Base-by-base conservation (phyloP, 1,140 invertebrate species). In the Drosophila murphyi region DNA sequence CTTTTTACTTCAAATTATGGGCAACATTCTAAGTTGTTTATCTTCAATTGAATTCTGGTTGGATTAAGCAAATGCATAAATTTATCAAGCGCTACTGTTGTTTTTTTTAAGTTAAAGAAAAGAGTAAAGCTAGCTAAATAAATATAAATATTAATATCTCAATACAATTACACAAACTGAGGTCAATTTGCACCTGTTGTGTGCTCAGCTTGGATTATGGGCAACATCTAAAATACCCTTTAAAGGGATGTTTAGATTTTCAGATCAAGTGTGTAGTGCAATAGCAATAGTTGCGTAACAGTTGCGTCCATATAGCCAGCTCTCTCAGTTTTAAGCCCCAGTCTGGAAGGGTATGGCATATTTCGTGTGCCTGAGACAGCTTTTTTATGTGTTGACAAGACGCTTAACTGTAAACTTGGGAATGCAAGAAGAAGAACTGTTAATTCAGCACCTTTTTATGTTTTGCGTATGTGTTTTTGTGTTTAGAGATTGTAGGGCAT, bases 371-470 rank as follows among this genome's bases (percentile, higher is more conserved):
- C 3, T 43, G 10, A n/a, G 39, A 43, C 4, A 43, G 5, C 10
- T 43, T 43, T n/a, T 43, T n/a, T 3, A n/a, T 6, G n/a, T 43
- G 35, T 56, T 35, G 35, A 37, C 55, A 65, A 72, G 52, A 63
- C 39, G 45, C 50, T 71, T 51, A 51, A 63, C 29, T 20, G 50
- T 32, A 20, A 34, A 34, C 59, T 20, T 47, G 50, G 57, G 50
- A 45, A 3, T 12, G 10, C n/a, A 43, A 6, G 51, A 4, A 48
- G 54, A 7, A 60, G 34, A 57, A 59, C 39, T 54, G 71, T 64
- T 68, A 60, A 68, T 68, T 68, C 71, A 60, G 71, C 71, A 73
- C n/a, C 48, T 73, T 73, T 71, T 73, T 60, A 51, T 29, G 52
- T 20, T 35, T 32, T 50, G 8, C 39, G 48, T 45, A 39, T 28